Conservation (phyloP, 2,888 invertebrate genomes). For the Caprella mutica region DNA sequence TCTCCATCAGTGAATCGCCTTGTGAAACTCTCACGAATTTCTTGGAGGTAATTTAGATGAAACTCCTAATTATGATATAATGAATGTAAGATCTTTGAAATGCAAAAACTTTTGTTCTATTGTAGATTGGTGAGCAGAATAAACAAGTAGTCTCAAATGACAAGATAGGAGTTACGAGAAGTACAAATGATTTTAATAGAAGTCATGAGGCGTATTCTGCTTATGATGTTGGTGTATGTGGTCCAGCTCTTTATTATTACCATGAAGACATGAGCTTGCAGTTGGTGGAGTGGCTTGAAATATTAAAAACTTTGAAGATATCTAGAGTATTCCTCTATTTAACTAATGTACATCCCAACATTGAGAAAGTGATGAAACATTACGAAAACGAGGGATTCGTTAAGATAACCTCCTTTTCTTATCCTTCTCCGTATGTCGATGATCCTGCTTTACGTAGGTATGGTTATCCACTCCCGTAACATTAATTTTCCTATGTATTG, state of each 20-base stretch:
- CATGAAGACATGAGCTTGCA: constrained; percentile 13
- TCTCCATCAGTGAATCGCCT: too few species aligned
- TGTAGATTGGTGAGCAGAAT: too few species aligned
- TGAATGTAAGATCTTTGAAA: too few species aligned
- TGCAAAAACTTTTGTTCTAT: too few species aligned
- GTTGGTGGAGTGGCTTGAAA: constrained; percentile 23
- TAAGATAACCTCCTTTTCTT: constrained; percentile 1
- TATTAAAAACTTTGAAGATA: constrained; percentile 14
- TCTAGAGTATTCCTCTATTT: constrained; percentile 17
- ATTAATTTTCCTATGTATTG: neutral
- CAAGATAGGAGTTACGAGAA: too few species aligned
- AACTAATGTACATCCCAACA: constrained; percentile 12
- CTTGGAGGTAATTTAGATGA: too few species aligned
- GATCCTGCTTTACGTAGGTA: constrained; percentile 15
- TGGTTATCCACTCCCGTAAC: too few species aligned
- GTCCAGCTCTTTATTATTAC: constrained; percentile 18
- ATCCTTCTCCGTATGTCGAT: constrained; percentile 16
- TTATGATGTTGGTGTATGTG: constrained; percentile 15
- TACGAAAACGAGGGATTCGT: constrained; percentile 20
- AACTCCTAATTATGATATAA: too few species aligned
- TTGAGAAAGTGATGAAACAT: constrained; percentile 11
- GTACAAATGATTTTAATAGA: too few species aligned
- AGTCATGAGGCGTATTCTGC: too few species aligned
- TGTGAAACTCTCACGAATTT: too few species aligned
- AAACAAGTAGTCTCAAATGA: too few species aligned